Percentiles rank a stretch among this genome's conserved stretches.
Conservation (phyloP, 1,140 invertebrate species). For the Heliothis virescens region DNA sequence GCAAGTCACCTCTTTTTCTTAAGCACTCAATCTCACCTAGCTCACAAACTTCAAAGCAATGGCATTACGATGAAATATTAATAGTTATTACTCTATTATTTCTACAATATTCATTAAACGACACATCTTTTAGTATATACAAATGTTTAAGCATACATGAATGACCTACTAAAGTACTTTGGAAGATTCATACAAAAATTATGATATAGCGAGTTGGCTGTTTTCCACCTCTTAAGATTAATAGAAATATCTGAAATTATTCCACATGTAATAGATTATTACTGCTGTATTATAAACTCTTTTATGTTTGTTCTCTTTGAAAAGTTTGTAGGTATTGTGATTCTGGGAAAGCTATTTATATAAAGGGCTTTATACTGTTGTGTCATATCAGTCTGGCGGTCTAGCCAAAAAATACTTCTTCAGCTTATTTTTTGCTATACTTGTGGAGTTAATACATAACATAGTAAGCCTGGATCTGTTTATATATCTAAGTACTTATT, state of each 20-base stretch:
- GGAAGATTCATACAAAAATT: constrained; percentile 14
- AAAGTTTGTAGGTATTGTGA: neutral
- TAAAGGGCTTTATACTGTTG: neutral
- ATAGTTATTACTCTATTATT: constrained; percentile 17
- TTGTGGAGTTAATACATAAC: too few species aligned
- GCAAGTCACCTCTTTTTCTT: neutral
- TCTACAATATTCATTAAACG: constrained; percentile 9
- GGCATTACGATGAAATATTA: neutral
- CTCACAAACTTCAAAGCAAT: constrained; percentile 18
- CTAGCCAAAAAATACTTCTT: too few species aligned
- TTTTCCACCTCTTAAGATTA: constrained; percentile 35
- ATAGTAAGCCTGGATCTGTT: too few species aligned
- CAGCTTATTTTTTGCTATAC: too few species aligned
- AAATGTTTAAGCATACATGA: neutral
- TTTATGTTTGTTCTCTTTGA: neutral
- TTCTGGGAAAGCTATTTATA: constrained; percentile 1
- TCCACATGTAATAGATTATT: constrained; percentile 39
- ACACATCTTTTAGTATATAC: constrained; percentile 22
- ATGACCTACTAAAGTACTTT: constrained; percentile 20
- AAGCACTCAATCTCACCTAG: neutral
- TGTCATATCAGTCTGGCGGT: neutral
- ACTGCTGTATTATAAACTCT: constrained; percentile 25
- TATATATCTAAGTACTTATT: too few species aligned
- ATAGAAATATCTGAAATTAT: constrained; percentile 15
- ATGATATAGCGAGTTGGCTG: constrained; percentile 38